Conservation (phyloP, 2,888 invertebrate genomes). For the Drosophila nr. perissopoda region DNA sequence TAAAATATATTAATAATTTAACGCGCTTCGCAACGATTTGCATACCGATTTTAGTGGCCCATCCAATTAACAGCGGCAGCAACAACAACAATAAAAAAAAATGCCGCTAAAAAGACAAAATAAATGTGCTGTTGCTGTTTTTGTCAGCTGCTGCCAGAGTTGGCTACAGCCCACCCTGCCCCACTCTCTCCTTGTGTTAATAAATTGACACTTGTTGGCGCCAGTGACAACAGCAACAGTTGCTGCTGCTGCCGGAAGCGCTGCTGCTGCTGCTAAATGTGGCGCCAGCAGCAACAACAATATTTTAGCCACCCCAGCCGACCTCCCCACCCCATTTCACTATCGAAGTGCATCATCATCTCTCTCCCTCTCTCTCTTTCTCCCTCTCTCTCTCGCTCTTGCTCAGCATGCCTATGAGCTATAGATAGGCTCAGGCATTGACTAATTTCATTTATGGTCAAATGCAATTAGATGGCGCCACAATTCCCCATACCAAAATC, state of each 20-base stretch:
- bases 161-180: neutral
- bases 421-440: slow-evolving; percentile 51
- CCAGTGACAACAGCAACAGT: slow-evolving; percentile 46
- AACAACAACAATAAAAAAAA: slow-evolving; percentile 45
- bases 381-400: neutral
- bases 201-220: slow-evolving; percentile 79
- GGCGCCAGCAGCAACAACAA: slow-evolving; percentile 8
- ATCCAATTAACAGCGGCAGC: slow-evolving; percentile 58
- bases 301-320: neutral
- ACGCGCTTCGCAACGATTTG: slow-evolving; percentile 59
- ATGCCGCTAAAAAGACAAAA: slow-evolving; percentile 27
- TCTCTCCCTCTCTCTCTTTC: neutral
- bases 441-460: slow-evolving; percentile 61
- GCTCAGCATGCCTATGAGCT: slow-evolving; percentile 16
- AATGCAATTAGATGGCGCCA: slow-evolving; percentile 70
- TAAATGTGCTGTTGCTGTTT: slow-evolving; percentile 12
- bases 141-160: slow-evolving; percentile 13
- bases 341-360: neutral
- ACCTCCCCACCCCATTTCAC: neutral
- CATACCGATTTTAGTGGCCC: slow-evolving; percentile 51
- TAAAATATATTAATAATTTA: slow-evolving; percentile 80
- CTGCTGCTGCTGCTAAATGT: slow-evolving; percentile 35
- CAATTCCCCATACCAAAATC: slow-evolving; percentile 38
- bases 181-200: slow-evolving; percentile 27
- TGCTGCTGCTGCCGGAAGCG: slow-evolving; percentile 68